Evolutionary conservation across 2,888 invertebrate species (phyloP).

Genomic region (Carpatolechia fugitivella): DNA sequence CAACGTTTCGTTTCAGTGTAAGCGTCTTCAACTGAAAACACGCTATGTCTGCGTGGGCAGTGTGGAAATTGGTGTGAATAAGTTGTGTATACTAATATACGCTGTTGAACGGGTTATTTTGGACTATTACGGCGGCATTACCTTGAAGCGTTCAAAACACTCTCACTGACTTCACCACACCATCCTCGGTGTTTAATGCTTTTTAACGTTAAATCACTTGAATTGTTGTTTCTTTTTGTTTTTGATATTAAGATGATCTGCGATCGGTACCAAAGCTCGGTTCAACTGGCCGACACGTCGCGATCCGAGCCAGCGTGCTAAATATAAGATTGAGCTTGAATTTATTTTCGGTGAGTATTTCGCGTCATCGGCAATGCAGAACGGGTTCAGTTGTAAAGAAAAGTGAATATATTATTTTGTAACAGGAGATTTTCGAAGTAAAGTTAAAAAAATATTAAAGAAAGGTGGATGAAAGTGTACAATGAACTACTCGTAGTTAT

Average conservation of each 20-base stretch:
- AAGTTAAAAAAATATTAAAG: neutral
- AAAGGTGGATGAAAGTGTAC: no score
- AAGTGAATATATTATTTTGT: neutral
- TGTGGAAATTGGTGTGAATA: constrained; percentile 77
- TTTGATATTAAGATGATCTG: constrained; percentile 48
- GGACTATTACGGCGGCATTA: constrained; percentile 62
- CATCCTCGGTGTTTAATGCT: constrained; percentile 51
- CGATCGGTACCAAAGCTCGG: constrained; percentile 71
- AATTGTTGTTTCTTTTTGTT: constrained; percentile 37
- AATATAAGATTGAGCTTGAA: constrained; percentile 76
- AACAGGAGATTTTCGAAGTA: neutral
- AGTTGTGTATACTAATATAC: constrained; percentile 70
- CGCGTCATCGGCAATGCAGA: constrained; percentile 63
- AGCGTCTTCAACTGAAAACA: constrained; percentile 72
- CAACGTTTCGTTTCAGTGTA: constrained; percentile 74
- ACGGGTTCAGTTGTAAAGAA: neutral
- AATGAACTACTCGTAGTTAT: neutral
- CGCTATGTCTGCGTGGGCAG: constrained; percentile 73
- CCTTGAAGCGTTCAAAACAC: constrained; percentile 61
- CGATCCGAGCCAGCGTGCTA: constrained; percentile 70
- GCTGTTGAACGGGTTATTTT: constrained; percentile 62
- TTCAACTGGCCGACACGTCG: constrained; percentile 69
- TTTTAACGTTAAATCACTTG: constrained; percentile 40
- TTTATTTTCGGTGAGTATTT: constrained; percentile 74
- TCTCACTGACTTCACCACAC: constrained; percentile 41